These are phyloP conservation scores for Onychostoma macrolepis DNA, from an alignment of 2,113 vertebrate genomes.

Conservation along the genomic window DNA sequence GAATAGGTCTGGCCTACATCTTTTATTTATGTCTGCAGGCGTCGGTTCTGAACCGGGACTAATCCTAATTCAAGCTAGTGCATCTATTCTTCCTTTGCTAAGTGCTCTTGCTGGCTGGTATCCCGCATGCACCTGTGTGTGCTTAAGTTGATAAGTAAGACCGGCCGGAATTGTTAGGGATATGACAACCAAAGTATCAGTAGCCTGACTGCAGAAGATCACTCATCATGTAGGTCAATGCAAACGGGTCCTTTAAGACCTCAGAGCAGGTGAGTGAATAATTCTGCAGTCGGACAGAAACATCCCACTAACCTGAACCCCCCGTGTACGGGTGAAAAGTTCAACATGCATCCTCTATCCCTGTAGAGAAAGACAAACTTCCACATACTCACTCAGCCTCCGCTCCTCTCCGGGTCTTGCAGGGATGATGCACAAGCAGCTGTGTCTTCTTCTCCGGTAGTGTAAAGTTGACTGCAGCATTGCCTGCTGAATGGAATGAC, in stretches of 20 bases:
- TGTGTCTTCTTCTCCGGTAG: slow-evolving; percentile 68
- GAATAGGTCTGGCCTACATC: slow-evolving; percentile 42
- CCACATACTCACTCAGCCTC: slow-evolving; percentile 73
- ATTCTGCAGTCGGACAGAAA: slow-evolving; percentile 6
- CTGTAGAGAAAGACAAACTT: slow-evolving; percentile 67
- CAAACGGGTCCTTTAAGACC: slow-evolving; percentile 24
- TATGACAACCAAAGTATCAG: slow-evolving; percentile 53
- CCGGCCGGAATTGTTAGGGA: slow-evolving; percentile 36
- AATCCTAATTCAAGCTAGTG: slow-evolving; percentile 33
- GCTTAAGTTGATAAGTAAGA: slow-evolving; percentile 54
- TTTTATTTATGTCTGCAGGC: slow-evolving; percentile 53
- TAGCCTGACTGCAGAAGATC: slow-evolving; percentile 58
- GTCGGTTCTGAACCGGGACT: slow-evolving; percentile 19
- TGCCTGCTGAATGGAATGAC: slow-evolving; percentile 85
- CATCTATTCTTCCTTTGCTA: slow-evolving; percentile 33
- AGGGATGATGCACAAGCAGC: slow-evolving; percentile 54
- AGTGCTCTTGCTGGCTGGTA: slow-evolving; percentile 53
- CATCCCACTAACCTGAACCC: not conserved
- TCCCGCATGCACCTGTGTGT: slow-evolving; percentile 68
- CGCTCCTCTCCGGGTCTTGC: slow-evolving; percentile 38
- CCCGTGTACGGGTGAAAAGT: slow-evolving; percentile 4
- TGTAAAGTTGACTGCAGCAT: slow-evolving; percentile 84
- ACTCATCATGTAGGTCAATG: slow-evolving; percentile 31
- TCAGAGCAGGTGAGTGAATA: slow-evolving; percentile 2
- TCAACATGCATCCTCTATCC: slow-evolving; percentile 12